Base-by-base conservation (phyloP, 2,797 vertebrate genomes). In the Sebastes nivosus region DNA sequence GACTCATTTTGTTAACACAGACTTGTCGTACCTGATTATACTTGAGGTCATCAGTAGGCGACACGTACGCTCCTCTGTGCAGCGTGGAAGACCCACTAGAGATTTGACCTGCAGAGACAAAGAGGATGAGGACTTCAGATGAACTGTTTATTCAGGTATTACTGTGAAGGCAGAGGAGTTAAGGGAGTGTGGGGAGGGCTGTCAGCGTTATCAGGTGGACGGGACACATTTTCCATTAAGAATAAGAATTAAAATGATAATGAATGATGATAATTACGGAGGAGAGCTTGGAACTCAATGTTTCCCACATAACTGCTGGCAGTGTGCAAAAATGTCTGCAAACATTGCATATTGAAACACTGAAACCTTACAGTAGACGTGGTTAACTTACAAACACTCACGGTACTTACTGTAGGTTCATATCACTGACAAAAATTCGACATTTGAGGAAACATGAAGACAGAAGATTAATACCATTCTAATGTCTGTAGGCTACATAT, bases 11-110 rank as follows among this genome's bases (percentile, higher is more conserved):
- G 8, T 73, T 50, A 80, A 38, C 5, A 38, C 6, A 12, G 38
- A 67, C 12, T 30, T 16, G 16, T 66, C 42, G 30, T 88, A 99
- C 99, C 97, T 99, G 99, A 95, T 99, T 99, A 85, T 99, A 98
- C 95, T 99, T 99, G 89, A 98, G 96, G 93, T 99, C 98, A 89
- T 99, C 99, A 63, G 96, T 94, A 57, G 99, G 97, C 0, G 98
- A 97, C 93, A 98, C 97, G 34, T 99, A 99, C 0, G 98, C 97
- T 94, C 99, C 99, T 94, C 98, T 97, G 93, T 97, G 99, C 90
- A 99, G 95, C 71, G 98, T 98, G 82, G 97, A 97, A 87, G 97
- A 97, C 83, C 97, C 98, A 89, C 97, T 95, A 2, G 96, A 91
- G 90, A 97, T 97, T 83, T 98, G 97, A 95, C 96, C 98, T 99